phyloP scores from a whole-genome alignment of 2,113 vertebrate species.

The Anarrhichthys ocellatus region DNA sequence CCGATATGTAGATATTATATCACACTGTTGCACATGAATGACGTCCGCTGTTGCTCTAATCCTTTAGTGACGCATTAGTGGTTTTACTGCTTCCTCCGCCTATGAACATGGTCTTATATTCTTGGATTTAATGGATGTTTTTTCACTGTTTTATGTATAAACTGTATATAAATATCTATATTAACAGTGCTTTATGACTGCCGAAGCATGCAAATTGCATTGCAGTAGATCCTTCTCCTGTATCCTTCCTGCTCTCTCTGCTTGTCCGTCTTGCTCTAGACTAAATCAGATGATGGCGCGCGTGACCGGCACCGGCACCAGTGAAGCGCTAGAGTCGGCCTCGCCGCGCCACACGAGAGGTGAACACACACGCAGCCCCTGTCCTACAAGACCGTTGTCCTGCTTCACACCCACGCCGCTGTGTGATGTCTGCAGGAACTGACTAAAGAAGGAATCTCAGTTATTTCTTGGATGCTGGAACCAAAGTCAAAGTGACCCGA shows the following conservation, averaged over 20 bases:
- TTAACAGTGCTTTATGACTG: slow-evolving; percentile 80
- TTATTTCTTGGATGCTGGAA: slow-evolving; percentile 35
- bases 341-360: background rate
- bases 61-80: slow-evolving; percentile 41
- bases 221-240: slow-evolving; percentile 47
- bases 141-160: slow-evolving; percentile 80
- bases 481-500: slow-evolving; percentile 48
- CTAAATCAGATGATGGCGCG: slow-evolving; percentile 25
- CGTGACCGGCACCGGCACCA: background rate
- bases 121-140: slow-evolving; percentile 60
- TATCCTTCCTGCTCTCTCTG: slow-evolving; percentile 54
- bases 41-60: slow-evolving; percentile 41
- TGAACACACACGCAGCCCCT: background rate
- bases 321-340: slow-evolving; percentile 4
- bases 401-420: background rate
- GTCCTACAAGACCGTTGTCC: slow-evolving; percentile 4
- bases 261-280: slow-evolving; percentile 54
- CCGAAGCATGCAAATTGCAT: slow-evolving; percentile 79
- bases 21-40: slow-evolving; percentile 37
- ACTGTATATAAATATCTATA: slow-evolving; percentile 82
- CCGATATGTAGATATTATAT: slow-evolving; percentile 59
- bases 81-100: slow-evolving; percentile 54
- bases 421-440: slow-evolving; percentile 18
- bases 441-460: slow-evolving; percentile 23
- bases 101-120: slow-evolving; percentile 65